phyloP scores from a whole-genome alignment of 2,113 vertebrate genomes.

The Hydrolagus affinis region DNA sequence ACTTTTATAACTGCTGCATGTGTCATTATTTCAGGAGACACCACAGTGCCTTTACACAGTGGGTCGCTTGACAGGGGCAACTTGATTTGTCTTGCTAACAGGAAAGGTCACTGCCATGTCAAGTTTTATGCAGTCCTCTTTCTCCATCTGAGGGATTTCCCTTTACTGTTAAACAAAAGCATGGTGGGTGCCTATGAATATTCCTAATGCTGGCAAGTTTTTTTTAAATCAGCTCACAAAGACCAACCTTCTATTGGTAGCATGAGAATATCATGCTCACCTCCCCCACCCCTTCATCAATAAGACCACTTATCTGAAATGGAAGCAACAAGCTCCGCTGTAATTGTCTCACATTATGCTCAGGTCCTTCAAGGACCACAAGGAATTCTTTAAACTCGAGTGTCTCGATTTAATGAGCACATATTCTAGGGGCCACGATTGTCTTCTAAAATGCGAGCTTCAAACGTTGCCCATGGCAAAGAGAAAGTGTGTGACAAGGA shows the following conservation, averaged over 20 bases:
- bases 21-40: slow-evolving; percentile 3
- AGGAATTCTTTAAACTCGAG: slow-evolving; percentile 38
- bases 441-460: slow-evolving; percentile 29
- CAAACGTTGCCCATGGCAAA: slow-evolving; percentile 32
- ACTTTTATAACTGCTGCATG: background rate
- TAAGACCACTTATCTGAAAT: slow-evolving; percentile 27
- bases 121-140: slow-evolving; percentile 15
- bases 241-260: slow-evolving; percentile 6
- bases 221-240: slow-evolving; percentile 25
- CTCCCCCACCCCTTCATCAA: slow-evolving; percentile 23
- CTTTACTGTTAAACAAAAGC: slow-evolving; percentile 35
- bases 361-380: slow-evolving; percentile 36
- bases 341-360: slow-evolving; percentile 37
- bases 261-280: slow-evolving; percentile 29
- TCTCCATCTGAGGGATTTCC: slow-evolving; percentile 24
- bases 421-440: slow-evolving; percentile 29
- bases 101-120: slow-evolving; percentile 33
- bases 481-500: background rate
- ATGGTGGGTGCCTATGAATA: slow-evolving; percentile 35
- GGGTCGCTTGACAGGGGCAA: slow-evolving; percentile 11
- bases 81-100: slow-evolving; percentile 17
- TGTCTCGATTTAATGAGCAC: slow-evolving; percentile 23
- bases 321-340: slow-evolving; percentile 32
- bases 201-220: slow-evolving; percentile 10
- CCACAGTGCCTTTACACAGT: slow-evolving; percentile 21